Base-by-base conservation (phyloP, 2,113 vertebrate species). In the Halcyon malimbica region DNA sequence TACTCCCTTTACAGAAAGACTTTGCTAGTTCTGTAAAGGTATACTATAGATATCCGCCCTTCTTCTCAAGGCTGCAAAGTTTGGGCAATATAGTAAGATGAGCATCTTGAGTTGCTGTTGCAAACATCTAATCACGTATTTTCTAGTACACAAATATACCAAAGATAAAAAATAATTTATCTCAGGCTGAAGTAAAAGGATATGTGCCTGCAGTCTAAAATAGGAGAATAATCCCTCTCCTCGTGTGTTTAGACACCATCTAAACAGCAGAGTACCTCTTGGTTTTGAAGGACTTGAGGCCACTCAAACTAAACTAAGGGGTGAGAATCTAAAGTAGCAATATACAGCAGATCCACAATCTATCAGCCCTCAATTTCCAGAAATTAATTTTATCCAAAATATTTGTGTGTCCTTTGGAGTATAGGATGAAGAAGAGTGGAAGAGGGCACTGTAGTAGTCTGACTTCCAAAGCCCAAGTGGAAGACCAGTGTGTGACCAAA, bases 141-240 rank as follows among this genome's bases (percentile, higher is more conserved):
- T 39, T 42, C 73, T 81, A 67, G 23, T 68, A 15, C 60, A 79
- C 23, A 81, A 75, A 60, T 57, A n/a, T 14, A 63, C 24, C 23
- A 81, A 85, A 83, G 14, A 28, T 42, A 65, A 41, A 39, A 91
- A 79, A 17, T 18, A 64, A 48, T 37, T 87, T 67, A 10, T 60
- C 54, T 76, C 46, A 62, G 56, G 24, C 82, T 70, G 65, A 89
- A 89, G 78, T 65, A 67, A 77, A 92, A 78, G 31, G 73, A 53
- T 13, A 63, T 15, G 10, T 73, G 25, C 14, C 65, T 24, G n/a
- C 54, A 74, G 64, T 63, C 35, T 74, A 39, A 54, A 94, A 69
- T 31, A 21, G 14, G 28, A 73, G 42, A 83, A 75, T 92, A 33
- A 4, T 80, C 37, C 37, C 17, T 16, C 11, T 88, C 28, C 42